Conservation (phyloP, 1,140 invertebrate genomes). For the Alviniconcha marisindica region DNA sequence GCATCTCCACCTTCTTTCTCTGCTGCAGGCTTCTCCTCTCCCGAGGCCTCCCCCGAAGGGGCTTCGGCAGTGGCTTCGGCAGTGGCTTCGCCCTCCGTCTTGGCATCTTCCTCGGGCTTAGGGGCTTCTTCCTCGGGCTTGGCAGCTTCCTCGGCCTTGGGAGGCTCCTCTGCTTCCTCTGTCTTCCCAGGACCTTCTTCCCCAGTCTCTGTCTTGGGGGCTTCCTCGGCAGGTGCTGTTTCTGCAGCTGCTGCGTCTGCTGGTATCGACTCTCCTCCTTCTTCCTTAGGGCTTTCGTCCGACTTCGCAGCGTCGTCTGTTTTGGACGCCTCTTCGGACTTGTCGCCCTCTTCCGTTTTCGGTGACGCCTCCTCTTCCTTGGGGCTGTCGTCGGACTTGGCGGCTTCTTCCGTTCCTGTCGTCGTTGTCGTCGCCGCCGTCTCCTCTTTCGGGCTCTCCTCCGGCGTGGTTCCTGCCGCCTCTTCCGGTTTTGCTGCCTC, state of each 20-base stretch:
- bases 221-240: neutral
- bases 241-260: neutral
- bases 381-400: neutral
- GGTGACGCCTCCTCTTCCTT: neutral
- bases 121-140: neutral
- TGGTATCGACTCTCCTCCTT: constrained; percentile 3
- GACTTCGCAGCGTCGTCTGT: neutral
- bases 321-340: constrained; percentile 11
- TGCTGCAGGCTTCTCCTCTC: neutral
- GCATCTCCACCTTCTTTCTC: neutral
- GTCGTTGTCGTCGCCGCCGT: neutral
- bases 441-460: neutral
- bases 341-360: neutral
- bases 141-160: neutral
- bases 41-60: neutral
- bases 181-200: neutral
- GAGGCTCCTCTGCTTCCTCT: neutral
- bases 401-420: neutral
- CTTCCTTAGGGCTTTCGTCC: neutral
- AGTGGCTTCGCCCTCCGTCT: constrained; percentile 26
- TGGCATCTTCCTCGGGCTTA: neutral
- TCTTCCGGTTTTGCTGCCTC: constrained; percentile 29
- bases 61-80: constrained; percentile 4
- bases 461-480: constrained; percentile 17
- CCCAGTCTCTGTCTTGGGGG: neutral